Percentiles rank a stretch among this genome's conserved stretches.
These are phyloP conservation scores for Isotomurus palustris DNA, from an alignment of 2,888 invertebrate species.

Conservation along the genomic window DNA sequence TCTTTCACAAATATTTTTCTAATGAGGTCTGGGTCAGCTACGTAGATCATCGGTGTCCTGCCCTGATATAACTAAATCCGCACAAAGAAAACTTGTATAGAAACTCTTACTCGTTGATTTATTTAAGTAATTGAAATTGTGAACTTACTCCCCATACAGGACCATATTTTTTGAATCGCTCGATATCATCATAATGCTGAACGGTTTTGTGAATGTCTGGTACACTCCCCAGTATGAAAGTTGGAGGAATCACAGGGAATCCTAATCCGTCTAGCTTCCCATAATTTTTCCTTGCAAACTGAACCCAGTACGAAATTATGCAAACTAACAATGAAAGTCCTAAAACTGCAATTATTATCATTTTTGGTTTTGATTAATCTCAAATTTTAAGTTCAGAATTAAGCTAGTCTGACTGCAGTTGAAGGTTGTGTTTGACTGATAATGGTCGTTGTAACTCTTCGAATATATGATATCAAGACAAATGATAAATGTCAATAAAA, in stretches of 20 bases:
- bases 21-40: conserved; percentile 41
- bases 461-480: too few species aligned
- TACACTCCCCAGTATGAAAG: conserved; percentile 37
- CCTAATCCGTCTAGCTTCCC: conserved; percentile 38
- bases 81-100: conserved; percentile 4
- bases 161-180: conserved; percentile 41
- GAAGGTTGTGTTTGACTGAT: too few species aligned
- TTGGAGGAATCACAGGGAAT: conserved; percentile 39
- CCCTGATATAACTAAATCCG: conserved; percentile 40
- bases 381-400: too few species aligned
- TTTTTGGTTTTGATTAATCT: too few species aligned
- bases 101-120: conserved; percentile 5
- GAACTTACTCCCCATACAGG: conserved; percentile 42
- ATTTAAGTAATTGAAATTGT: not conserved
- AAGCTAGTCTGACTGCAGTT: too few species aligned
- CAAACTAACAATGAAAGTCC: too few species aligned
- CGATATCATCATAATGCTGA: conserved; percentile 39
- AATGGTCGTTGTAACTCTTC: too few species aligned
- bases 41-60: conserved; percentile 36
- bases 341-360: too few species aligned
- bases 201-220: conserved; percentile 40
- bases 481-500: too few species aligned
- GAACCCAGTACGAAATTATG: too few species aligned
- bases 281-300: conserved; percentile 29
- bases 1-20: conserved; percentile 41